Evolutionary conservation across 2,888 invertebrate genomes (phyloP), one percentile per base, ranked within the genome.

Genomic region (Drosophila acutilabella): DNA sequence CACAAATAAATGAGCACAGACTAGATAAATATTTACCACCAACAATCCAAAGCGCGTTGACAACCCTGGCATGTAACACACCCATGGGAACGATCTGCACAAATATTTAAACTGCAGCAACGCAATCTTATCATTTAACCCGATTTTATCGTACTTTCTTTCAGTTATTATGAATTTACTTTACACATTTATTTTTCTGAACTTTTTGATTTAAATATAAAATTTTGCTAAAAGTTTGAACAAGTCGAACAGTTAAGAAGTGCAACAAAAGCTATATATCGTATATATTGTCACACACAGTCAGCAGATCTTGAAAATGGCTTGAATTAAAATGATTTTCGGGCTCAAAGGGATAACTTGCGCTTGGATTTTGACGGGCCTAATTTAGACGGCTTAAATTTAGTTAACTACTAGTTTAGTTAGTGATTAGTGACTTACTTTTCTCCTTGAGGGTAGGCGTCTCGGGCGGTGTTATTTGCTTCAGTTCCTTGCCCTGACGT

Each of bases 401-500:
- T 16, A 38, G 20, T 38, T 41, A 30, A 2, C 2, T 26, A 20
- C 1, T 0, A 38, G 38, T 5, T 1, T 30, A 45, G 5, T 8
- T 38, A 13, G 1, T 7, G 8, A 26, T 7, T 26, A 26, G 26
- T 26, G 30, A 94, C 94, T 94, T 85, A 94, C 94, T 92, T 92
- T 93, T 92, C 88, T 93, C 91, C 79, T 93, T 93, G 11, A 94
- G 93, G 86, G 93, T 93, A 5, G 93, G 93, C 50, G 81, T 51
- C 66, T 65, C 58, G 47, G 92, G 92, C 45, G 90, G 90, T 33
- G 90, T 90, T 70, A 92, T 91, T 40, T 96, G 95, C 90, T 95
- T 94, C 54, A 97, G 93, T 78, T 94, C 94, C 74, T 95, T 94
- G 52, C 96, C 96, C 77, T 95, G 94, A 88, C 96, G 96, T 83